phyloP scores from a whole-genome alignment of 2,797 vertebrate species.

The Paramormyrops hopkinsi region DNA sequence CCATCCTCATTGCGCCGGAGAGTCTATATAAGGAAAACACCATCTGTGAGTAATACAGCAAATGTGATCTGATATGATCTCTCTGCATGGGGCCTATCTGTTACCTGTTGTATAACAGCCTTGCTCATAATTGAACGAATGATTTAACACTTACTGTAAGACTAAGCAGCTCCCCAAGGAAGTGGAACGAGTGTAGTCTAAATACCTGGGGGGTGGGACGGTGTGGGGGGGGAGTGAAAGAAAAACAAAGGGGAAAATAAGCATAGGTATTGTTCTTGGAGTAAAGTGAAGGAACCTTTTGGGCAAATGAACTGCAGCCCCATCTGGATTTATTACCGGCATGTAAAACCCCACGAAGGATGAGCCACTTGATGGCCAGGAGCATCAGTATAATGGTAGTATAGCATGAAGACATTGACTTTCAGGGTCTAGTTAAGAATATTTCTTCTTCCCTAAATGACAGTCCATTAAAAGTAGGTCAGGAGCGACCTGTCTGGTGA shows the following conservation, averaged over 20 bases:
- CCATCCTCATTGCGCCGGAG: background rate
- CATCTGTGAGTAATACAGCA: constrained; percentile 3
- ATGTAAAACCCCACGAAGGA: constrained; percentile 65
- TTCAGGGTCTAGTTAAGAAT: constrained; percentile 68
- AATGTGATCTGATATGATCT: constrained; percentile 1
- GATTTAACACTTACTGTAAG: constrained; percentile 17
- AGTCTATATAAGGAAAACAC: background rate
- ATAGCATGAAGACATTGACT: constrained; percentile 76
- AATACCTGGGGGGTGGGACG: background rate
- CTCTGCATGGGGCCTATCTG: background rate
- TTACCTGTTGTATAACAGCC: constrained; percentile 11
- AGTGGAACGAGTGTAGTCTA: background rate
- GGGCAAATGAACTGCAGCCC: background rate
- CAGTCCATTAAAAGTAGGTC: constrained; percentile 67
- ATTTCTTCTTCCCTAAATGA: constrained; percentile 74
- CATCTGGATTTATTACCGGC: constrained; percentile 51
- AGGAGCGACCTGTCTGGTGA: constrained; percentile 64
- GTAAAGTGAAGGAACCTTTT: background rate
- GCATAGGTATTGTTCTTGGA: background rate
- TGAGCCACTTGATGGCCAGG: constrained; percentile 68
- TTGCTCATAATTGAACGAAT: constrained; percentile 11
- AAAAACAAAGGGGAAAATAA: background rate
- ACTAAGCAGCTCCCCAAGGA: constrained; percentile 8
- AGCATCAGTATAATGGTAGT: constrained; percentile 70
- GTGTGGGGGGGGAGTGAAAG: background rate